Conservation (phyloP, 1,140 invertebrate genomes). For the Nilaparvata lugens region DNA sequence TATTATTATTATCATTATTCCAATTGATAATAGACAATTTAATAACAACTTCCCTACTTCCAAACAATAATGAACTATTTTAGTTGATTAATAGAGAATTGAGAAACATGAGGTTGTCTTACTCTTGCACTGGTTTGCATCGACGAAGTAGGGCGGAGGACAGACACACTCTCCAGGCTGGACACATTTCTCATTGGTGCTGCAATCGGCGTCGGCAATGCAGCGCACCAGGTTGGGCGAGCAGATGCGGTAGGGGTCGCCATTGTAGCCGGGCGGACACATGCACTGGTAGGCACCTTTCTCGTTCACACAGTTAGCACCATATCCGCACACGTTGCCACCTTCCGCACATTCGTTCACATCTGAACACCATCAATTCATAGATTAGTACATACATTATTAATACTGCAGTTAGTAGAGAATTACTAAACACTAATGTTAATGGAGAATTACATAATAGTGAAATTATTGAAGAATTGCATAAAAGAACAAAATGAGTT, state of each 20-base stretch:
- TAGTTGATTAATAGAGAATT: too few relatives aligned
- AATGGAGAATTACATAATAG: too few relatives aligned
- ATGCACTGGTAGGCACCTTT: constrained; percentile 66
- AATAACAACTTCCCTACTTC: too few relatives aligned
- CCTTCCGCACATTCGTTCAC: constrained; percentile 73
- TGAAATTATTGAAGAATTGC: neutral
- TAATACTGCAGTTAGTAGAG: neutral
- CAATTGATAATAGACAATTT: too few relatives aligned
- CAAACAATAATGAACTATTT: too few relatives aligned
- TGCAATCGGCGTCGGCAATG: constrained; percentile 70
- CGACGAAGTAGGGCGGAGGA: constrained; percentile 77
- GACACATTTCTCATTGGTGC: constrained; percentile 78
- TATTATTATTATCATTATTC: too few relatives aligned
- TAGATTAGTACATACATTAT: neutral
- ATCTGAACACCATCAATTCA: constrained; percentile 37
- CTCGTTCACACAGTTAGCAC: constrained; percentile 76
- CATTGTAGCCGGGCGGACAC: constrained; percentile 66
- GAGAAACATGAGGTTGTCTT: constrained; percentile 26
- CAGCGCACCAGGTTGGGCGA: constrained; percentile 71
- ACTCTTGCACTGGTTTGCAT: constrained; percentile 79
- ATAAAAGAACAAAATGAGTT: neutral
- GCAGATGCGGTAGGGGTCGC: constrained; percentile 54
- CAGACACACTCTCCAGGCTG: constrained; percentile 83
- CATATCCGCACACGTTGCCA: constrained; percentile 68
- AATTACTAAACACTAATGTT: neutral